A percentile compares a stretch with the other conserved stretches of the same genome.
Evolutionary conservation across 2,113 vertebrate species (phyloP).

Genomic region (Acanthisitta chloris): DNA sequence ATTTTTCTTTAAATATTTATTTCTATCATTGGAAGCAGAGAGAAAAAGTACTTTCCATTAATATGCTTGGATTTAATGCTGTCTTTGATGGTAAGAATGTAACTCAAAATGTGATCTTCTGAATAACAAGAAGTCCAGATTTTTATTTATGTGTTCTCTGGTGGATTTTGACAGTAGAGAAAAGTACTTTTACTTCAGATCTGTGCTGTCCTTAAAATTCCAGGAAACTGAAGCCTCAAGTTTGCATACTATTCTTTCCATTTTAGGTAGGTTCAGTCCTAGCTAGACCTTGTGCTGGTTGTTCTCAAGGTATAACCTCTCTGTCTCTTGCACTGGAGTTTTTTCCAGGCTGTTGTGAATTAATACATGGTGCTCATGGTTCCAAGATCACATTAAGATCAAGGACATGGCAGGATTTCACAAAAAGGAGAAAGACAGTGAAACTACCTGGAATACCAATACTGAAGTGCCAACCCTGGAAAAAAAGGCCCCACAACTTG

Average conservation of each 20-base stretch:
- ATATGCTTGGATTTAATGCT: neutral
- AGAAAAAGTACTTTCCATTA: neutral
- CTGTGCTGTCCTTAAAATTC: neutral
- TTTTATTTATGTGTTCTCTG: neutral
- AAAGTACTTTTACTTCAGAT: neutral
- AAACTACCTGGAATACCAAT: neutral
- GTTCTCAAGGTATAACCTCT: neutral
- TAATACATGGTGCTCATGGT: neutral
- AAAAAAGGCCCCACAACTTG: accelerated
- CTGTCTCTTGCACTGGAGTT: neutral
- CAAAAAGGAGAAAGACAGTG: neutral
- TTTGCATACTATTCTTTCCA: neutral
- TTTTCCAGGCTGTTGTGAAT: neutral
- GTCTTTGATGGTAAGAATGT: neutral
- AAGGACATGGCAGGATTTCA: neutral
- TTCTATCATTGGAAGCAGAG: neutral
- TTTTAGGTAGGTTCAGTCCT: neutral
- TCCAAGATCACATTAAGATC: neutral
- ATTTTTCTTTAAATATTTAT: neutral
- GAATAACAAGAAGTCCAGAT: neutral
- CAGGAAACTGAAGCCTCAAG: neutral
- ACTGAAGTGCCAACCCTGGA: neutral
- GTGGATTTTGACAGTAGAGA: neutral
- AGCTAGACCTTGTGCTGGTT: neutral
- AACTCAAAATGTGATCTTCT: neutral